Conservation (phyloP, 92 coral and sea anemone species). For the Parazoanthus swiftii region DNA sequence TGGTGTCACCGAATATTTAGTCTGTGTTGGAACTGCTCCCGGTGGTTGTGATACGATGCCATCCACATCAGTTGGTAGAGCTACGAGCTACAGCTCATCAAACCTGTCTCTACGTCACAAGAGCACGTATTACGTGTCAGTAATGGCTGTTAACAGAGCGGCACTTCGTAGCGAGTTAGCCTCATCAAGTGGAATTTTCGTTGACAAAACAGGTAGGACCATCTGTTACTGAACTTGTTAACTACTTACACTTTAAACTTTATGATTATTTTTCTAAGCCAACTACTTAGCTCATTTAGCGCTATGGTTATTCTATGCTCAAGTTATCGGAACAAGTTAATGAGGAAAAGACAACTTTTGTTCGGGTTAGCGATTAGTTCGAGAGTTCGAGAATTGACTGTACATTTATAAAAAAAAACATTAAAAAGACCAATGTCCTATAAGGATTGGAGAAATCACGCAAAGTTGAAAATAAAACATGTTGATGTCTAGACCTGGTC, state of each 20-base stretch:
- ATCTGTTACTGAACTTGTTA: background rate
- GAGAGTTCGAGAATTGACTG: background rate
- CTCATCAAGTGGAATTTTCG: conserved; percentile 69
- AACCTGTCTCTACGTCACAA: conserved; percentile 59
- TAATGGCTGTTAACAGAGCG: conserved; percentile 65
- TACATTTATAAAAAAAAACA: no score
- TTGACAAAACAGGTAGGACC: conserved; percentile 76
- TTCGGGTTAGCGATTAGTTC: no score
- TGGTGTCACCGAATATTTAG: conserved; percentile 46
- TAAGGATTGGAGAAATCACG: no score
- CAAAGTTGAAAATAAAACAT: no score
- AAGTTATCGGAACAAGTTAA: no score
- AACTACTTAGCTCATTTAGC: no score
- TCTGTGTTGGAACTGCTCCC: conserved; percentile 78
- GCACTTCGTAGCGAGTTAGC: conserved; percentile 63
- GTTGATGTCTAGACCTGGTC: no score
- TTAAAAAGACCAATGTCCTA: no score
- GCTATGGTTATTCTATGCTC: no score
- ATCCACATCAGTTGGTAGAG: conserved; percentile 52
- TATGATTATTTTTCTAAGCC: no score
- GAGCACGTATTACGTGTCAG: conserved; percentile 70
- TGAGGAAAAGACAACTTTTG: no score
- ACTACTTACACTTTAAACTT: no score
- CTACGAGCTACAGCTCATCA: conserved; percentile 41
- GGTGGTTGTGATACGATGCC: conserved; percentile 62